A percentile compares a stretch with the other conserved stretches of the same genome.
Conservation (phyloP, 1,140 invertebrate genomes). For the Bilobella aurantiaca region DNA sequence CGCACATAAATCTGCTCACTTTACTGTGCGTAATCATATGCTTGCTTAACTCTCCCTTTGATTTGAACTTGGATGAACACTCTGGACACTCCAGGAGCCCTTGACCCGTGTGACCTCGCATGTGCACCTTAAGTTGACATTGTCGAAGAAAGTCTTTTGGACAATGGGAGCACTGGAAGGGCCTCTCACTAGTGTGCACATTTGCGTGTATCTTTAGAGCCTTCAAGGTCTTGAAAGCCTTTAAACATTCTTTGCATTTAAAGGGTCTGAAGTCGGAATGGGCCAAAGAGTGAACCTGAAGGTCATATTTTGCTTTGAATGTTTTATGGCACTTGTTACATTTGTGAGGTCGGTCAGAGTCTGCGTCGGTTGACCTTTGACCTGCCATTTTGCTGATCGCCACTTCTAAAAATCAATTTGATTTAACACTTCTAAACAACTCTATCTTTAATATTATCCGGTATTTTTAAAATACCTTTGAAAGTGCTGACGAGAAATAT, state of each 20-base stretch:
- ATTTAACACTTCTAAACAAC: too few species aligned
- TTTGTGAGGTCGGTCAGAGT: neutral
- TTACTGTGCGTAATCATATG: neutral
- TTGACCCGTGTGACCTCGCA: neutral
- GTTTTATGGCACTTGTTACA: constrained; percentile 3
- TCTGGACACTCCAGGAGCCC: neutral
- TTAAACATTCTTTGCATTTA: neutral
- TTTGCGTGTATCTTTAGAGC: neutral
- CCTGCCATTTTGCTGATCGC: neutral
- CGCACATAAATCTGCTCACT: neutral
- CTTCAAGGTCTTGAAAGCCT: neutral
- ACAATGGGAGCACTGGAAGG: neutral
- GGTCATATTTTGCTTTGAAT: neutral
- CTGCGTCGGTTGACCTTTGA: neutral
- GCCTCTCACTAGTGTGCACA: neutral
- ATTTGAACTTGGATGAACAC: neutral
- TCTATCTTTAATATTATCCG: too few species aligned
- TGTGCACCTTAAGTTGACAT: neutral
- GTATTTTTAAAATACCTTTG: too few species aligned
- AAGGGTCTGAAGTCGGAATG: neutral
- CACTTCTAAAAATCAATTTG: too few species aligned
- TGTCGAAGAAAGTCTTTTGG: neutral
- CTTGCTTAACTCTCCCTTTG: neutral
- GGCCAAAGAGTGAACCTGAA: neutral
- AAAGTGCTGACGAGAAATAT: too few species aligned